A percentile compares a stretch with the other conserved stretches of the same genome.
Evolutionary conservation across 2,113 vertebrate species (phyloP).

Genomic region (Sialia sialis): DNA sequence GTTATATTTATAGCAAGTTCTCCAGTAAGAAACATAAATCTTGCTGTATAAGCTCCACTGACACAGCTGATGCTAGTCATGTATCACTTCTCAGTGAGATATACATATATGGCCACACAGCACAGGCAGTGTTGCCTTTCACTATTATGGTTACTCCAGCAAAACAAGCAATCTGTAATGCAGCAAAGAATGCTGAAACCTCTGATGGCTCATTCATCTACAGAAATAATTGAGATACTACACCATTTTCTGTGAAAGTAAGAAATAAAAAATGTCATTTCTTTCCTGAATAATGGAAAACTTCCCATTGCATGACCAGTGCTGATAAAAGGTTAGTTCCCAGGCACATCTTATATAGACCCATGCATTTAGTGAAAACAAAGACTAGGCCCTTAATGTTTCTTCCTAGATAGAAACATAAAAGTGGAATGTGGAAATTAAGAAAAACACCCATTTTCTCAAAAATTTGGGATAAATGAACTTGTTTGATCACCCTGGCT

Average conservation of each 20-base stretch:
- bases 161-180: background rate
- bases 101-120: background rate
- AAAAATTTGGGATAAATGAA: background rate
- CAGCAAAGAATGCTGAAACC: background rate
- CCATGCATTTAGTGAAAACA: background rate
- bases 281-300: background rate
- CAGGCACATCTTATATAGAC: background rate
- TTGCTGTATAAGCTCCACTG: background rate
- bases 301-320: background rate
- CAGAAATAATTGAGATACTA: background rate
- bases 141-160: background rate
- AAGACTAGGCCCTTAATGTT: background rate
- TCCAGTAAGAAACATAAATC: background rate
- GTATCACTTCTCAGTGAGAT: background rate
- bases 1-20: background rate
- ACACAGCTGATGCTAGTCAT: background rate
- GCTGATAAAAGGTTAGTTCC: background rate
- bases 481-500: background rate
- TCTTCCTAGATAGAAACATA: background rate
- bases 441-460: background rate
- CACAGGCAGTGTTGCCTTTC: background rate
- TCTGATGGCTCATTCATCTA: fast-evolving
- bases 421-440: background rate
- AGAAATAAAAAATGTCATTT: background rate
- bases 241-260: background rate